These are phyloP conservation scores for Maconellicoccus hirsutus DNA, from an alignment of 1,140 invertebrate genomes.

Conservation along the genomic window DNA sequence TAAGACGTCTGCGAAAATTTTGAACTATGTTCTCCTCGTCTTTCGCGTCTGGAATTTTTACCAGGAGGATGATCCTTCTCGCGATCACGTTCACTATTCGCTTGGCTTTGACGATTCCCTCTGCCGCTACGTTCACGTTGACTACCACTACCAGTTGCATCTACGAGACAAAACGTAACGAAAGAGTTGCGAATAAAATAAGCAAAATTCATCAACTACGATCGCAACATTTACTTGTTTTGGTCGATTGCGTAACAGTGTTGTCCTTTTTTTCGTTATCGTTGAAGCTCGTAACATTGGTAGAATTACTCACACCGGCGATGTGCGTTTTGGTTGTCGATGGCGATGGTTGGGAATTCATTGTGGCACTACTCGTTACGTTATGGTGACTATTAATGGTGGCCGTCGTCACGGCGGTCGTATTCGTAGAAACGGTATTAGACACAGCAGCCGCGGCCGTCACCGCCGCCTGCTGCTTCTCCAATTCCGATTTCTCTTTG, in stretches of 20 bases:
- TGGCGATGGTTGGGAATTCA: not conserved
- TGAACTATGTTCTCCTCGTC: not conserved
- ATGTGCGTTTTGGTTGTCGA: not conserved
- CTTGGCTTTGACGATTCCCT: conserved; percentile 2
- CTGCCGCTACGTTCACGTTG: not conserved
- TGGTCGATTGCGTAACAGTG: not conserved
- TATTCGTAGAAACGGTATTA: no score
- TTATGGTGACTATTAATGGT: not conserved
- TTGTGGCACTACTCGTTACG: conserved; percentile 1
- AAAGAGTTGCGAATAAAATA: not conserved
- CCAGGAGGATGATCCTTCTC: conserved; percentile 11
- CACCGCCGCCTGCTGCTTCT: not conserved
- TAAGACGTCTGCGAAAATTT: conserved; percentile 8
- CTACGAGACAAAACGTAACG: no score
- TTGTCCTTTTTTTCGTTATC: conserved; percentile 7
- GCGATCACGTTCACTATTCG: not conserved
- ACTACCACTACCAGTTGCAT: not conserved
- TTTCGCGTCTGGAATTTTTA: not conserved
- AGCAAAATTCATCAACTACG: not conserved
- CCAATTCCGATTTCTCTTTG: conserved; percentile 37
- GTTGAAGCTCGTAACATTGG: conserved; percentile 10
- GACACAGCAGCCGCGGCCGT: not conserved
- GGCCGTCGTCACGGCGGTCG: not conserved
- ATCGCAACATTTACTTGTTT: not conserved
- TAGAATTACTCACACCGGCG: not conserved